Percentiles rank a stretch among this genome's conserved stretches.
phyloP scores from a whole-genome alignment of 2,888 invertebrate species.

The Xylota sylvarum region DNA sequence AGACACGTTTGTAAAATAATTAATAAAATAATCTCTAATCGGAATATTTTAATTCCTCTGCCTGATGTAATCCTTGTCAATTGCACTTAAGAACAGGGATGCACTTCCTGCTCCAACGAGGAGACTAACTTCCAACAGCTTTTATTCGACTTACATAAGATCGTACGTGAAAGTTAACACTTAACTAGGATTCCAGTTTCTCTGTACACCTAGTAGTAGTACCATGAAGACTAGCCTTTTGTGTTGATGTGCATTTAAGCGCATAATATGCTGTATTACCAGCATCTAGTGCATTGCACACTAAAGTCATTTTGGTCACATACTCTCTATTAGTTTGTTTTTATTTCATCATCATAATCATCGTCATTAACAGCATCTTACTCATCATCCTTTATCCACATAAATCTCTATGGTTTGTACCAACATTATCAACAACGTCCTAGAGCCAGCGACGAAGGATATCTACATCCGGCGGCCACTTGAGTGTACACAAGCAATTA shows the following conservation, averaged over 20 bases:
- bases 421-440: slow-evolving; percentile 23
- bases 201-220: background rate
- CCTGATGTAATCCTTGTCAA: background rate
- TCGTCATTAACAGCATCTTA: background rate
- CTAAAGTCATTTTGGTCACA: slow-evolving; percentile 21
- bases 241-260: slow-evolving; percentile 10
- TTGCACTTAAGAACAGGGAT: slow-evolving; percentile 1
- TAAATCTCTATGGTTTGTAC: slow-evolving; percentile 14
- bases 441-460: slow-evolving; percentile 6
- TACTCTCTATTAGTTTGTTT: slow-evolving; percentile 30
- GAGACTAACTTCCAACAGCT: slow-evolving; percentile 17
- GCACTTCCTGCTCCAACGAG: background rate
- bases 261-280: background rate
- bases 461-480: slow-evolving; percentile 24
- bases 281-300: background rate
- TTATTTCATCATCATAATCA: slow-evolving; percentile 29
- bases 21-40: background rate
- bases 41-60: background rate
- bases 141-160: background rate
- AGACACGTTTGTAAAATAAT: no score
- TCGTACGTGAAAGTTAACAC: slow-evolving; percentile 25
- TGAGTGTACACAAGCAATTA: slow-evolving; percentile 20
- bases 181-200: background rate
- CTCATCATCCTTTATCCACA: slow-evolving; percentile 1
- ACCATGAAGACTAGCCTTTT: background rate